Evolutionary conservation across 1,140 invertebrate species (phyloP).

Genomic region (Gryllus bimaculatus): DNA sequence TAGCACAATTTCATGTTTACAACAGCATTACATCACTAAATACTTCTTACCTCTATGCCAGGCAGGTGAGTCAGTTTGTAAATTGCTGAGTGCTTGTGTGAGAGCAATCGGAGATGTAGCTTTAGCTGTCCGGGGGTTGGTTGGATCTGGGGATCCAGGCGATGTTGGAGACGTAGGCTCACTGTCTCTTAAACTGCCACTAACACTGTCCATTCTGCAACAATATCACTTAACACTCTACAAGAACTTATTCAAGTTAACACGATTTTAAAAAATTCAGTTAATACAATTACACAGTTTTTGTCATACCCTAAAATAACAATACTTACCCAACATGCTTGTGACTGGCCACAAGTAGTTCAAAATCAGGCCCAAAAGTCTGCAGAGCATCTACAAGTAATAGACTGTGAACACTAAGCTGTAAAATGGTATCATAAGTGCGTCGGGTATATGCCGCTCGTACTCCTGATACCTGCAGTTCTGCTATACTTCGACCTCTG

Average conservation of each 20-base stretch:
- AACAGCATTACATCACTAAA: no score
- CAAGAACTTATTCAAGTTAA: no score
- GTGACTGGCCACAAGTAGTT: slow-evolving; percentile 86
- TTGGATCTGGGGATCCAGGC: slow-evolving; percentile 58
- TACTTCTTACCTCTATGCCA: slow-evolving; percentile 8
- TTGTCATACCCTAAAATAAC: slow-evolving; percentile 10
- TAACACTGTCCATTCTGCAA: slow-evolving; percentile 80
- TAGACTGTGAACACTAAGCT: slow-evolving; percentile 82
- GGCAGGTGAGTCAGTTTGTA: slow-evolving; percentile 26
- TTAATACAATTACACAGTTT: neutral
- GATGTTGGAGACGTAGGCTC: slow-evolving; percentile 78
- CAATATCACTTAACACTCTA: neutral
- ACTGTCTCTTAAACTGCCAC: slow-evolving; percentile 82
- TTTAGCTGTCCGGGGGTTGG: slow-evolving; percentile 33
- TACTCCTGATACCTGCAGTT: slow-evolving; percentile 84
- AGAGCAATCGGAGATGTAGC: slow-evolving; percentile 47
- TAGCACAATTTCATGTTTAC: no score
- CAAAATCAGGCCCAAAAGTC: slow-evolving; percentile 90
- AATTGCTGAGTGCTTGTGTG: slow-evolving; percentile 45
- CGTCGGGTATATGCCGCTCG: slow-evolving; percentile 62
- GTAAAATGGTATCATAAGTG: slow-evolving; percentile 59
- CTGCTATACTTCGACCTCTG: slow-evolving; percentile 73
- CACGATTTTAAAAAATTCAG: no score
- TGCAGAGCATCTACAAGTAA: slow-evolving; percentile 89
- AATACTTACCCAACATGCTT: slow-evolving; percentile 70